Conservation (phyloP, 2,797 vertebrate genomes). For the Intellagama lesueurii region DNA sequence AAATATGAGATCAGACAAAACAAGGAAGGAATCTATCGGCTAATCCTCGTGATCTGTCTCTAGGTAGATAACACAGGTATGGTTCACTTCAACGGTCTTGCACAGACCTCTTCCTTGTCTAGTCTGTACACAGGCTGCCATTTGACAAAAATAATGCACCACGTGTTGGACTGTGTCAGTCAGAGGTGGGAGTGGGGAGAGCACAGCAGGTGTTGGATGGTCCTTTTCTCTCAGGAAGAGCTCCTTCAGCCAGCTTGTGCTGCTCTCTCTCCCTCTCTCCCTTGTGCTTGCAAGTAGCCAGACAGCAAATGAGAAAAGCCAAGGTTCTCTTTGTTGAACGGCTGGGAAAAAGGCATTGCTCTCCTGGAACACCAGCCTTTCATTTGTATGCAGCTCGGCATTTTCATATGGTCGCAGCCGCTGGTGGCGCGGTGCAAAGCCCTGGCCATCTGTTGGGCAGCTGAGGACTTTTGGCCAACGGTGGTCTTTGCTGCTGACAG, state of each 20-base stretch:
- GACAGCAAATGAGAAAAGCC: background rate
- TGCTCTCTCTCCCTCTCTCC: background rate
- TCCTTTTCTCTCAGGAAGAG: background rate
- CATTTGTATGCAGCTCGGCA: slow-evolving; percentile 42
- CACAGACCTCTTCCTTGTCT: too few relatives aligned
- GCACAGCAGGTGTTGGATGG: background rate
- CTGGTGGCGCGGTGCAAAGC: slow-evolving; percentile 22
- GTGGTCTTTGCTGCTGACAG: slow-evolving; percentile 41
- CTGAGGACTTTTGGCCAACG: slow-evolving; percentile 45
- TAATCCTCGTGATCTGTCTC: too few relatives aligned
- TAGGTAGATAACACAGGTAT: too few relatives aligned
- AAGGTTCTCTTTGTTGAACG: background rate
- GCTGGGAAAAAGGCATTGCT: background rate
- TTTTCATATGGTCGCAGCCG: slow-evolving; percentile 11
- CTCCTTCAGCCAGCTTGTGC: background rate
- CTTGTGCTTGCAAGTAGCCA: background rate
- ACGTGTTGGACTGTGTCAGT: background rate
- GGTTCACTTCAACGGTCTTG: too few relatives aligned
- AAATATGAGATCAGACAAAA: too few relatives aligned
- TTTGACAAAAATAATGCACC: background rate
- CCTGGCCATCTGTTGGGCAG: slow-evolving; percentile 37
- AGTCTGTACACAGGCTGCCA: background rate
- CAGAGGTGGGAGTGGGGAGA: background rate
- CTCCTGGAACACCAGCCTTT: slow-evolving; percentile 20
- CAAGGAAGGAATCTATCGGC: too few relatives aligned